Conservation (phyloP, 2,113 vertebrate genomes). For the Numenius arquata region DNA sequence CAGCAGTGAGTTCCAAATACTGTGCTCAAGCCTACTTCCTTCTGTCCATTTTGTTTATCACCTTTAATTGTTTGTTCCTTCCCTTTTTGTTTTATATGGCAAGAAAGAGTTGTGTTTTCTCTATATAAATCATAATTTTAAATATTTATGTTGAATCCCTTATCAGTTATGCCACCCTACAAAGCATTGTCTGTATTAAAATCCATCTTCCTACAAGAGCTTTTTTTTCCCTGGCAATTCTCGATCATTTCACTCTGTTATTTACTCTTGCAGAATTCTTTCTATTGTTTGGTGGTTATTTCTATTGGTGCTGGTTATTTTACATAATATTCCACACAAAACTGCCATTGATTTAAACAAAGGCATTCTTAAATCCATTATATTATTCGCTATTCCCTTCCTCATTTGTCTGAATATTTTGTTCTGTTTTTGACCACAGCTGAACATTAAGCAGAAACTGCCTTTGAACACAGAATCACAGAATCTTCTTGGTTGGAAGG, state of each 20-base stretch:
- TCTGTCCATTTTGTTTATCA: not conserved
- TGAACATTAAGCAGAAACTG: not conserved
- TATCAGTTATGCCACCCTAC: not conserved
- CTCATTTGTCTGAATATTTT: not conserved
- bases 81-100: not conserved
- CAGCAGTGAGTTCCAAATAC: not conserved
- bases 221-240: not conserved
- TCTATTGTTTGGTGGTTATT: not conserved
- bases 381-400: not conserved
- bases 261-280: not conserved
- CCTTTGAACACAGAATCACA: not conserved
- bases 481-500: too few species aligned
- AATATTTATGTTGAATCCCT: not conserved
- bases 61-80: not conserved
- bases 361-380: not conserved
- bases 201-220: not conserved
- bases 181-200: not conserved
- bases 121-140: not conserved
- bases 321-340: not conserved
- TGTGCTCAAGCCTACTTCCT: not conserved
- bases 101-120: not conserved
- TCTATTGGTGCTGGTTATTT: not conserved
- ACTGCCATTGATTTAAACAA: not conserved
- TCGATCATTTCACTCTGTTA: not conserved
- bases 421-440: not conserved